phyloP scores from a whole-genome alignment of 1,140 invertebrate species.

The Lysiphlebus fabarum region DNA sequence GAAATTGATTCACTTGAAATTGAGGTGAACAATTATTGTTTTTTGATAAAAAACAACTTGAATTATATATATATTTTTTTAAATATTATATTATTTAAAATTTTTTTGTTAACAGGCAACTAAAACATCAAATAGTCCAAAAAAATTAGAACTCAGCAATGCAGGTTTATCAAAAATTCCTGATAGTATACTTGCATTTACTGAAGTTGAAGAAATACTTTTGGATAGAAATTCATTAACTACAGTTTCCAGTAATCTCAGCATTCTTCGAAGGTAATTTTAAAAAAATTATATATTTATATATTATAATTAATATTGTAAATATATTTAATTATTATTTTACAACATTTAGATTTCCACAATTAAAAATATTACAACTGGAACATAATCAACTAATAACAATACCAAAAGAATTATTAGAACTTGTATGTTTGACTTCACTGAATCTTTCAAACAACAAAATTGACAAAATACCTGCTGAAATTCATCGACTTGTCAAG shows the following conservation, averaged over 20 bases:
- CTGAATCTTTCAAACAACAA: constrained; percentile 71
- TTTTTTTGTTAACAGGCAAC: constrained; percentile 42
- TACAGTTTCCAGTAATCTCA: constrained; percentile 42
- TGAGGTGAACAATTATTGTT: constrained; percentile 38
- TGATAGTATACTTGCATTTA: constrained; percentile 46
- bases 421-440: constrained; percentile 58
- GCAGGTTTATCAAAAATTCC: constrained; percentile 47
- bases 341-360: constrained; percentile 48
- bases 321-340: constrained; percentile 1
- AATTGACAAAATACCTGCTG: constrained; percentile 60
- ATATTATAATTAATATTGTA: neutral
- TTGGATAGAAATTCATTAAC: constrained; percentile 56
- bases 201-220: constrained; percentile 55
- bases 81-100: neutral
- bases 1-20: constrained; percentile 51
- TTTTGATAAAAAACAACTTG: neutral
- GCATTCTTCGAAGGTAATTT: constrained; percentile 44
- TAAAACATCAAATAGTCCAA: constrained; percentile 44
- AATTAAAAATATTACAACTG: constrained; percentile 59
- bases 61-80: neutral
- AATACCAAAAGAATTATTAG: constrained; percentile 61
- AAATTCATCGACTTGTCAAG: constrained; percentile 63
- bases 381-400: constrained; percentile 59
- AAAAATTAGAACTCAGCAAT: constrained; percentile 51
- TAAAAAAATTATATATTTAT: constrained; percentile 4